Conservation (phyloP, 2,797 vertebrate species). For the Halcyon smyrnensis region DNA sequence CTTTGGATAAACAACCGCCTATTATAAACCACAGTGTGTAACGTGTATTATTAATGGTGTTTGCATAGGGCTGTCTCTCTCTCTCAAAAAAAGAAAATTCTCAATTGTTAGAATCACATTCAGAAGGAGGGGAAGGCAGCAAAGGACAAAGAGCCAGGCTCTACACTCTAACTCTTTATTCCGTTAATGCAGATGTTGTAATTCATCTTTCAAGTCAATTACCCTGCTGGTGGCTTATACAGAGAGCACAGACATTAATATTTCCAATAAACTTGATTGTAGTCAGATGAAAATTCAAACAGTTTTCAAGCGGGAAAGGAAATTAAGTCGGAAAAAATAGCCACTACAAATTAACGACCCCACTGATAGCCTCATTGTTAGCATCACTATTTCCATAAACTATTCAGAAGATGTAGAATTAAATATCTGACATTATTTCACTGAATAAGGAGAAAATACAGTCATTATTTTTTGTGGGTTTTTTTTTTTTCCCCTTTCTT, state of each 20-base stretch:
- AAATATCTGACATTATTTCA: background rate
- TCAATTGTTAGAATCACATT: conserved; percentile 22
- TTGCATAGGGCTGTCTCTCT: background rate
- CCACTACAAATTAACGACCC: conserved; percentile 13
- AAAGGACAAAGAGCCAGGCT: conserved; percentile 40
- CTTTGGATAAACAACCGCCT: background rate
- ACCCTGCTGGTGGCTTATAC: conserved; percentile 47
- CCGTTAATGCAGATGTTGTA: conserved; percentile 44
- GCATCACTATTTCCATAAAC: conserved; percentile 23
- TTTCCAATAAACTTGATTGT: conserved; percentile 61
- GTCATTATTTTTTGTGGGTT: background rate
- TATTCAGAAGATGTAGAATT: background rate
- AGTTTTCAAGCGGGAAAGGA: conserved; percentile 48
- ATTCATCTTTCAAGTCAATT: conserved; percentile 62
- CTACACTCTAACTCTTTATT: conserved; percentile 19
- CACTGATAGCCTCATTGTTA: conserved; percentile 28
- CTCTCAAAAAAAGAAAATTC: background rate
- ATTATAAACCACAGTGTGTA: background rate
- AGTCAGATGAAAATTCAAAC: conserved; percentile 62
- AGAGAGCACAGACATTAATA: conserved; percentile 55
- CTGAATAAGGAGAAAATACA: background rate
- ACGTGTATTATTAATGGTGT: background rate
- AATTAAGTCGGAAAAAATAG: conserved; percentile 52
- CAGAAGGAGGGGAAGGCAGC: background rate
- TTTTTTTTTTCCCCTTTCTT: background rate